Percentiles rank a stretch among this genome's conserved stretches.
These are phyloP conservation scores for Cepaea nemoralis DNA, from an alignment of 1,140 invertebrate species.

Conservation along the genomic window DNA sequence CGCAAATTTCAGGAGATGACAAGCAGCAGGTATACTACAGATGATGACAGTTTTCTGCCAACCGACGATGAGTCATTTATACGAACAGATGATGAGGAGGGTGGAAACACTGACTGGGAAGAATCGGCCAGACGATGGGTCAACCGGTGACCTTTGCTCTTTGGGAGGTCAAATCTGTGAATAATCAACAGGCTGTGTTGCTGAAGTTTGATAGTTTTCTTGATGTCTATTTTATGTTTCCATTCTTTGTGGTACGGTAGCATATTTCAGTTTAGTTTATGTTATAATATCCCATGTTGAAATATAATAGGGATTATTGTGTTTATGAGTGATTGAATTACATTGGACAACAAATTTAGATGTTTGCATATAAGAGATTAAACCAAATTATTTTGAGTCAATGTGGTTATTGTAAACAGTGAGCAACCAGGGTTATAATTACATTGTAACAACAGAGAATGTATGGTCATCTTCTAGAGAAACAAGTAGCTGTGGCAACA, in stretches of 20 bases:
- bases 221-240: background rate
- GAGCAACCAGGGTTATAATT: too few species aligned
- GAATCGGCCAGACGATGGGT: constrained; percentile 80
- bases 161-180: background rate
- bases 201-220: background rate
- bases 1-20: constrained; percentile 67
- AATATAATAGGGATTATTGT: too few species aligned
- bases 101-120: constrained; percentile 78
- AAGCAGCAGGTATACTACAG: constrained; percentile 70
- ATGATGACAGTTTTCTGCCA: constrained; percentile 71
- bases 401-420: too few species aligned
- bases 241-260: background rate
- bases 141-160: constrained; percentile 73
- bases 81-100: constrained; percentile 75
- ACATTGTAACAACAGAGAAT: too few species aligned
- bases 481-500: too few species aligned
- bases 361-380: too few species aligned
- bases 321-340: too few species aligned
- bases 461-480: too few species aligned
- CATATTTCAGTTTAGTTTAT: background rate
- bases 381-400: too few species aligned
- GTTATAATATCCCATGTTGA: too few species aligned
- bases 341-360: too few species aligned
- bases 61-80: constrained; percentile 72
- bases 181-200: background rate